Base-by-base conservation (phyloP, 1,140 invertebrate species). In the Argopecten irradians region DNA sequence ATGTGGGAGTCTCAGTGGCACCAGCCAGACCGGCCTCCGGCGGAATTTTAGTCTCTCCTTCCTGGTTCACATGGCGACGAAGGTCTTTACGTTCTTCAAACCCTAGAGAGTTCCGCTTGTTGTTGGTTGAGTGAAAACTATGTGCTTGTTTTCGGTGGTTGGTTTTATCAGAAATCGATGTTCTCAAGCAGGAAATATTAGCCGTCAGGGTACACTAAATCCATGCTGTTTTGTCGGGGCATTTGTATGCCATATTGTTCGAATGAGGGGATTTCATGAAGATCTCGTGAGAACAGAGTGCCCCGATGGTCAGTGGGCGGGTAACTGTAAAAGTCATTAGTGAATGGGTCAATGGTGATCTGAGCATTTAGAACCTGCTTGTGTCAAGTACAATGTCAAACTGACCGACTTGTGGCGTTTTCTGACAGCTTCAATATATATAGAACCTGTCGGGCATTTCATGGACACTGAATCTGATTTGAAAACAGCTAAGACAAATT, bases 31-130 rank as follows among this genome's bases (percentile, higher is more conserved):
- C 83, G 34, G 34, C 35, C 35, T 84, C 83, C 83, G 83, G 33
- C 34, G 33, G 83, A 36, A 84, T 84, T 84, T 84, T 84, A 84
- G 83, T 84, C 83, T 36, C 35, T 84, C 34, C 83, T 35, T 35
- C 35, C 33, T 71, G 55, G 55, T 71, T 71, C 55, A 71, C 55
- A 71, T 71, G 55, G 55, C 55, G 55, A 71, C 55, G 55, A 22
- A 71, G 22, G 55, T 71, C 55, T 71, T 71, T 71, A 71, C 55
- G 55, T 71, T 71, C 55, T 71, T 71, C 55, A 71, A 71, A 71
- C n/a, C 55, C n/a, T 71, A 71, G 55, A 71, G 55, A 71, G 55
- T 71, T 71, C 55, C 55, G 55, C 55, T 71, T n/a, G 55, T 71
- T 71, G 55, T 71, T 71, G 55, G 55, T 71, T 71, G 55, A 71